Conservation (phyloP, 2,888 invertebrate genomes). For the Mesoligia furuncula region DNA sequence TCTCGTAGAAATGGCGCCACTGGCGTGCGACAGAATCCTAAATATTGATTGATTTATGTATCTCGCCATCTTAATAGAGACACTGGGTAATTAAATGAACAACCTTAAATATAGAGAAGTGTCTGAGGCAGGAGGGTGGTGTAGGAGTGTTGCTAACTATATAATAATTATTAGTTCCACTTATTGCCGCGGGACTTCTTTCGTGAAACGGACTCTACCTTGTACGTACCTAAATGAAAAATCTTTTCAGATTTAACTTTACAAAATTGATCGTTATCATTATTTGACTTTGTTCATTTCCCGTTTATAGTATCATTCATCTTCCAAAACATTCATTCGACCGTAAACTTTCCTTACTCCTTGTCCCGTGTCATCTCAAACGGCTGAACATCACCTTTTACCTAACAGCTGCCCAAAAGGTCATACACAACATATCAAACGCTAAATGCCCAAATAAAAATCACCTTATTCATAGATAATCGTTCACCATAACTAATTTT, state of each 20-base stretch:
- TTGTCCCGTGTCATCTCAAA: slow-evolving; percentile 54
- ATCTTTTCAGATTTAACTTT: neutral
- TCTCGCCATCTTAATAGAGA: too few species aligned
- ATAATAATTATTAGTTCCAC: too few species aligned
- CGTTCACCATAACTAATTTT: slow-evolving; percentile 84
- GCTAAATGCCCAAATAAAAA: slow-evolving; percentile 74
- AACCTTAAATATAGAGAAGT: too few species aligned
- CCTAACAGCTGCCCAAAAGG: slow-evolving; percentile 68
- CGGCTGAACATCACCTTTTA: slow-evolving; percentile 48
- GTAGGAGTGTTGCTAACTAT: too few species aligned
- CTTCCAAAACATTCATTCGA: slow-evolving; percentile 30
- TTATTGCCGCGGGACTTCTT: too few species aligned
- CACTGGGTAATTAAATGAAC: too few species aligned
- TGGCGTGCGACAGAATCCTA: too few species aligned
- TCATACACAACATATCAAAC: slow-evolving; percentile 60
- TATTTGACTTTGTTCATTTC: slow-evolving; percentile 41
- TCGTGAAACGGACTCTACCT: too few species aligned
- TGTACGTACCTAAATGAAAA: neutral
- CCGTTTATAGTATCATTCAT: slow-evolving; percentile 29
- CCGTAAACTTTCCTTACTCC: slow-evolving; percentile 14
- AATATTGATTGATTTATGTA: too few species aligned
- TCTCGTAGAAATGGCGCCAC: too few species aligned
- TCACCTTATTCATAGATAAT: slow-evolving; percentile 74
- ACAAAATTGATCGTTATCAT: slow-evolving; percentile 9
- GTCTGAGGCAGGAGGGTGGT: too few species aligned